Evolutionary conservation across 2,888 invertebrate genomes (phyloP), one percentile per base, ranked within the genome.

Genomic region (Drosophila borealis): DNA sequence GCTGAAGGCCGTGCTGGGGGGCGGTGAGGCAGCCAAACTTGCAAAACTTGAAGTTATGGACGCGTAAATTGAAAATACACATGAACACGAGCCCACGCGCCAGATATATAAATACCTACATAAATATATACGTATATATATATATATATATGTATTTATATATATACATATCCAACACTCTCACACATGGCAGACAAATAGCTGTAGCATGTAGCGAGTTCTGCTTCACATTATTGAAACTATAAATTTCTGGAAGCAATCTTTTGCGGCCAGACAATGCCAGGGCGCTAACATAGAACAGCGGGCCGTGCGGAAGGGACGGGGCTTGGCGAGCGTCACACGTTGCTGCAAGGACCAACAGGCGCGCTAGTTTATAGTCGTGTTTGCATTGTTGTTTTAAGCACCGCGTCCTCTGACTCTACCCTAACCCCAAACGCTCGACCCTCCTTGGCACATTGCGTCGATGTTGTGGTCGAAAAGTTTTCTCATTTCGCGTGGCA

Each of bases 11-110:
- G 17, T 19, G 42, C 8, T 0, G 36, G 42, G 17, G 1, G 0
- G 5, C 19, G 9, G 50, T 59, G 64, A 60, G 65, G 54, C 70
- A 70, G 59, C 70, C 72, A 87, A 83, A 83, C 79, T 83, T 89
- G 81, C 85, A 84, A 78, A 83, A 83, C 87, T 83, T 81, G 66
- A 83, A 83, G 88, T 83, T 89, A 83, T 87, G 88, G 87, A 84
- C 83, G 89, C 89, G 89, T 83, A 83, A 83, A 83, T 83, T 83
- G 83, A 83, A 83, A 83, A 83, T 88, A 83, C 89, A 88, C 83
- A 83, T 78, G 89, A 81, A 84, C 65, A 53, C 60, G 50, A 50
- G 55, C 51, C 67, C 73, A 57, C 45, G 53, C 55, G 61, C 48
- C 17, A 49, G 55, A 62, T 42, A 45, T 37, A 50, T 14, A 49